phyloP scores from a whole-genome alignment of 92 coral and sea anemone species.

The Metridium senile region DNA sequence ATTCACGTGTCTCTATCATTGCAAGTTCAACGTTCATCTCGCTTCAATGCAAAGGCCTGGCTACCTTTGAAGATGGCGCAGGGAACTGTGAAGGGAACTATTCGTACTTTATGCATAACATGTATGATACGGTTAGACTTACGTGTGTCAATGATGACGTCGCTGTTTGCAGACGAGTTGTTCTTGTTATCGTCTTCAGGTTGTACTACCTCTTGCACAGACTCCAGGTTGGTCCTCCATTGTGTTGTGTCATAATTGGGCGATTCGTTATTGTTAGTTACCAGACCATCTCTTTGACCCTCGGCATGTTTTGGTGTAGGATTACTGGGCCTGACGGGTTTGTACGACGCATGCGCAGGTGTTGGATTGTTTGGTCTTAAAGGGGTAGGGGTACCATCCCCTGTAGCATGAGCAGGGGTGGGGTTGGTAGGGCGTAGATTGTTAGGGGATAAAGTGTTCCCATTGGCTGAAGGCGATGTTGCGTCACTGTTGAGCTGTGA shows the following conservation, averaged over 20 bases:
- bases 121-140: no score
- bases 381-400: slow-evolving; percentile 87
- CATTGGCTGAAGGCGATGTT: slow-evolving; percentile 33
- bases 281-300: slow-evolving; percentile 34
- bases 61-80: no score
- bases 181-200: slow-evolving; percentile 39
- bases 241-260: slow-evolving; percentile 58
- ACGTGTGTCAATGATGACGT: slow-evolving; percentile 35
- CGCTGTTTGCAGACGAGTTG: slow-evolving; percentile 25
- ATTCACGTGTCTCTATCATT: no score
- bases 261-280: slow-evolving; percentile 41
- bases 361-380: slow-evolving; percentile 94
- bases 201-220: slow-evolving; percentile 70
- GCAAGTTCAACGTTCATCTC: no score
- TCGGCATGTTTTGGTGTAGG: slow-evolving; percentile 82
- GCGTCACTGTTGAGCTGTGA: slow-evolving; percentile 23
- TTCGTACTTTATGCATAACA: no score
- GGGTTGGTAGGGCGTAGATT: slow-evolving; percentile 95
- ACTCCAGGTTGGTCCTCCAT: slow-evolving; percentile 73
- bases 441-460: slow-evolving; percentile 72
- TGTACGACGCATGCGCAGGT: slow-evolving; percentile 82
- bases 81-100: no score
- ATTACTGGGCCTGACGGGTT: slow-evolving; percentile 76
- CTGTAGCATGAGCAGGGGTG: slow-evolving; percentile 97
- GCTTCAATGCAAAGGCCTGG: no score